These are phyloP conservation scores for Watsonalla binaria DNA, from an alignment of 2,888 invertebrate genomes.

Conservation along the genomic window DNA sequence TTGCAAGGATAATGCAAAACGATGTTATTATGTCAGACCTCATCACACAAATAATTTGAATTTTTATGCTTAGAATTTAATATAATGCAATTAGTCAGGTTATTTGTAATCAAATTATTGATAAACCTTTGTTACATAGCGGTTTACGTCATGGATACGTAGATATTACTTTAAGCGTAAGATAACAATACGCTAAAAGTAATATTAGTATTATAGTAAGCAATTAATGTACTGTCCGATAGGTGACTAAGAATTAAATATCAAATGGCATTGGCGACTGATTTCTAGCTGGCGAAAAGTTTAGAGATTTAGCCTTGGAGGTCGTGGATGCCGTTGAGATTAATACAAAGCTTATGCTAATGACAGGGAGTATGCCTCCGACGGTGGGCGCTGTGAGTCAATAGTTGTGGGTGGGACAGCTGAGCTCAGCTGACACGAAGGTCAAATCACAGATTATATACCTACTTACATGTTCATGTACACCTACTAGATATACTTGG, in stretches of 20 bases:
- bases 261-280: not conserved
- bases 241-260: not conserved
- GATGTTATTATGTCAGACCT: too few species aligned
- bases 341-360: slow-evolving; percentile 58
- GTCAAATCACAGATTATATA: slow-evolving; percentile 22
- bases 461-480: not conserved
- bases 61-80: too few species aligned
- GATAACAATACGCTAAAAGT: too few species aligned
- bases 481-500: slow-evolving; percentile 32
- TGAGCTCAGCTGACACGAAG: slow-evolving; percentile 52
- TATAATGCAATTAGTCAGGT: too few species aligned
- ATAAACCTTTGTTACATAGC: too few species aligned
- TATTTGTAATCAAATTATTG: too few species aligned
- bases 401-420: slow-evolving; percentile 55
- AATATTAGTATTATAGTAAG: too few species aligned
- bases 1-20: too few species aligned
- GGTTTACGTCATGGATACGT: too few species aligned
- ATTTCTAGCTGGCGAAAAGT: slow-evolving; percentile 19
- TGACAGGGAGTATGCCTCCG: slow-evolving; percentile 32
- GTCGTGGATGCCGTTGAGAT: slow-evolving; percentile 53
- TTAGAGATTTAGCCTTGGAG: slow-evolving; percentile 45
- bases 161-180: too few species aligned
- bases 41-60: too few species aligned
- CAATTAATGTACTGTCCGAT: too few species aligned
- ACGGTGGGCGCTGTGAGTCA: slow-evolving; percentile 66